Evolutionary conservation across 2,797 vertebrate species (phyloP).

Genomic region (Liasis olivaceus): DNA sequence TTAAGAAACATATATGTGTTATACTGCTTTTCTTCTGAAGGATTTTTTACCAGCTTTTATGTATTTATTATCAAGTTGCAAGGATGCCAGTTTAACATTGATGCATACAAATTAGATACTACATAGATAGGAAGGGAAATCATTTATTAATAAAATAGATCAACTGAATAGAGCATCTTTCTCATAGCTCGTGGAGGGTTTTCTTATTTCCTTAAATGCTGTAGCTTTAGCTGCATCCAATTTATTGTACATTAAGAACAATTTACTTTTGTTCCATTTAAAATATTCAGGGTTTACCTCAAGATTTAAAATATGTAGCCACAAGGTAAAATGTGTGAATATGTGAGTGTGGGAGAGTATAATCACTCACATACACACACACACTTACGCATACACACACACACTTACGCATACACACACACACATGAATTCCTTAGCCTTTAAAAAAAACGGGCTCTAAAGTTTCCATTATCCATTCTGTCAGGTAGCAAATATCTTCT

Average conservation of each 20-base stretch:
- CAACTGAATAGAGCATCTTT: not conserved
- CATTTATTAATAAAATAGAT: slow-evolving; percentile 28
- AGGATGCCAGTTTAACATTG: slow-evolving; percentile 43
- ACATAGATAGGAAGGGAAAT: slow-evolving; percentile 29
- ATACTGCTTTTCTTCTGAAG: slow-evolving; percentile 52
- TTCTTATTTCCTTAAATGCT: slow-evolving; percentile 45
- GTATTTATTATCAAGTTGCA: slow-evolving; percentile 15
- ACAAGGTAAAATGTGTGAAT: slow-evolving; percentile 67
- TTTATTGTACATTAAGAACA: slow-evolving; percentile 60
- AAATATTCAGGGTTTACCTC: slow-evolving; percentile 66
- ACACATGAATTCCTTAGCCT: slow-evolving; percentile 68
- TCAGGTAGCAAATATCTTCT: slow-evolving; percentile 87
- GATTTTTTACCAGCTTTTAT: slow-evolving; percentile 46
- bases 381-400: not conserved
- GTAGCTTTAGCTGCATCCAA: slow-evolving; percentile 47
- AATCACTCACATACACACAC: not conserved
- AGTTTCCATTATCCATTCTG: slow-evolving; percentile 84
- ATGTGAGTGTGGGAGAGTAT: not conserved
- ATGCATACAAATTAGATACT: slow-evolving; percentile 2
- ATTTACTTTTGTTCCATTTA: slow-evolving; percentile 63
- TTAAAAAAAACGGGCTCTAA: slow-evolving; percentile 69
- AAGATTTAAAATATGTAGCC: slow-evolving; percentile 66
- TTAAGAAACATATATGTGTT: slow-evolving; percentile 46
- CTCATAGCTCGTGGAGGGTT: slow-evolving; percentile 49
- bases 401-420: not conserved